Conservation (phyloP, 2,797 vertebrate genomes). For the Chaetodon trifasciatus region DNA sequence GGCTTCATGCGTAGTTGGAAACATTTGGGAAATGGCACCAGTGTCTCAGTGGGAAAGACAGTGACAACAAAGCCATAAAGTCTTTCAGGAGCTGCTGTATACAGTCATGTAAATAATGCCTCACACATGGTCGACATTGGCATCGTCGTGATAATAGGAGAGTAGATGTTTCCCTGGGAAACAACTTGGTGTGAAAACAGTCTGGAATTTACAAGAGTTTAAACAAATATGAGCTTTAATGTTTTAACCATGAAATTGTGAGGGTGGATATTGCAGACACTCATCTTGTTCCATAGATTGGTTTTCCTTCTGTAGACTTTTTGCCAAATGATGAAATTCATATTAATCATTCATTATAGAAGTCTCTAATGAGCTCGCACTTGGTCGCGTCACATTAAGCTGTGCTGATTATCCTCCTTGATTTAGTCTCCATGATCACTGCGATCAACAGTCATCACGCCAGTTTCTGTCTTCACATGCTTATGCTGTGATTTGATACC, state of each 20-base stretch:
- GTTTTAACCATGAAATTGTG: slow-evolving; percentile 2
- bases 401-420: slow-evolving; percentile 23
- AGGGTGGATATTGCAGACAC: not conserved
- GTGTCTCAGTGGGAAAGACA: slow-evolving; percentile 60
- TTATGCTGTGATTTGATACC: slow-evolving; percentile 36
- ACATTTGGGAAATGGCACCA: slow-evolving; percentile 77
- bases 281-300: not conserved
- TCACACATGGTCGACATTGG: slow-evolving; percentile 83
- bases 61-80: slow-evolving; percentile 82
- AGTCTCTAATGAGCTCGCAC: slow-evolving; percentile 18
- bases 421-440: slow-evolving; percentile 27
- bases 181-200: slow-evolving; percentile 80
- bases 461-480: slow-evolving; percentile 59
- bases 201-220: slow-evolving; percentile 79
- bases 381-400: not conserved
- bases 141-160: slow-evolving; percentile 84
- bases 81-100: slow-evolving; percentile 74
- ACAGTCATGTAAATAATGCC: slow-evolving; percentile 86
- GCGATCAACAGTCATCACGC: slow-evolving; percentile 21
- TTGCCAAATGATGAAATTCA: not conserved
- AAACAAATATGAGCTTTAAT: slow-evolving; percentile 53
- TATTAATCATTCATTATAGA: not conserved
- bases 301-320: not conserved
- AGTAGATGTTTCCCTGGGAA: slow-evolving; percentile 83
- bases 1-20: slow-evolving; percentile 37